Conservation (phyloP, 2,888 invertebrate species). For the Lacanobia oleracea region DNA sequence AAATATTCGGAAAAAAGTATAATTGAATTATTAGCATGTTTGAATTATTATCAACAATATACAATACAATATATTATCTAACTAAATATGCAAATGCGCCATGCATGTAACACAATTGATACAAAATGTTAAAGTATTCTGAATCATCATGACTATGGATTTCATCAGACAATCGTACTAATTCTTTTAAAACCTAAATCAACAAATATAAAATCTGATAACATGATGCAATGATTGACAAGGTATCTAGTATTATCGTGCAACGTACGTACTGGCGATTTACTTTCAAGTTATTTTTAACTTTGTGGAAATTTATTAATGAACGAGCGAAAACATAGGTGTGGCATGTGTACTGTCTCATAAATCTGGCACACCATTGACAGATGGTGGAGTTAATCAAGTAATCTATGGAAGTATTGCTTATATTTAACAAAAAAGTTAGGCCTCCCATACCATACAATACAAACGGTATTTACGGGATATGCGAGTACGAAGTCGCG, state of each 20-base stretch:
- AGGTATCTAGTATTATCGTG: slow-evolving; percentile 4
- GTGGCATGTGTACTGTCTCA: slow-evolving; percentile 1
- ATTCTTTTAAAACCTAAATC: not conserved
- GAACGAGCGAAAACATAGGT: not conserved
- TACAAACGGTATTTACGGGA: too few species aligned
- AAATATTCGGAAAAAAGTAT: not conserved
- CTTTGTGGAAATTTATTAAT: not conserved
- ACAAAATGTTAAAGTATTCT: not conserved
- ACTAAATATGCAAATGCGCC: not conserved
- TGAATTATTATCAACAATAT: not conserved
- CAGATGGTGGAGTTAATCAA: not conserved
- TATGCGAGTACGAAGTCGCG: too few species aligned
- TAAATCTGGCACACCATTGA: slow-evolving; percentile 1
- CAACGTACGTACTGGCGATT: not conserved
- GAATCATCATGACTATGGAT: slow-evolving; percentile 9
- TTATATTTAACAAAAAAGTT: not conserved
- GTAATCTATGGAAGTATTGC: not conserved
- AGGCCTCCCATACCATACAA: too few species aligned
- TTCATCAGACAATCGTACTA: not conserved
- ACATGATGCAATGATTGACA: not conserved
- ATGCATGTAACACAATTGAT: not conserved
- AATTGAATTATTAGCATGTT: not conserved
- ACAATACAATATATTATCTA: not conserved
- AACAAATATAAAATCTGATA: slow-evolving; percentile 3
- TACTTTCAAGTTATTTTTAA: not conserved